These are phyloP conservation scores for Clarias batrachus DNA, from an alignment of 2,113 vertebrate genomes.

Conservation along the genomic window DNA sequence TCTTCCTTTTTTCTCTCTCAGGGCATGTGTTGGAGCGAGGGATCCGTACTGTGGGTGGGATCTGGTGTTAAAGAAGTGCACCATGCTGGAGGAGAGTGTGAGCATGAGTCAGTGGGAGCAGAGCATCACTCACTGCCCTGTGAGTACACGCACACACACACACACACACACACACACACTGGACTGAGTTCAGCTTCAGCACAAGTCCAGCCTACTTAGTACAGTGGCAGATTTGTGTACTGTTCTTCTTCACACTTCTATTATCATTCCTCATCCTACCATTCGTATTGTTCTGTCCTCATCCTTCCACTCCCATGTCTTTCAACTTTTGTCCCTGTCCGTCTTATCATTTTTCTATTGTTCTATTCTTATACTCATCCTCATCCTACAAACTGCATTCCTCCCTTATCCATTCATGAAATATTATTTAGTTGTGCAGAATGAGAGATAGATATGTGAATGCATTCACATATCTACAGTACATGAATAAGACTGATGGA, in stretches of 20 bases:
- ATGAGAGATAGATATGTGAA: not conserved
- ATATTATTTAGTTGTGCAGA: not conserved
- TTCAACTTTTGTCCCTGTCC: not conserved
- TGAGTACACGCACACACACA: slow-evolving; percentile 68
- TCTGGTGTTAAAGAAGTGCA: slow-evolving; percentile 87
- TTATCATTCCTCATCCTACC: not conserved
- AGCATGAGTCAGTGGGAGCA: slow-evolving; percentile 97
- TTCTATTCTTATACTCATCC: no score
- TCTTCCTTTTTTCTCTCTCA: slow-evolving; percentile 60
- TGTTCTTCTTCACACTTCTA: slow-evolving; percentile 13
- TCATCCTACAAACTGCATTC: not conserved
- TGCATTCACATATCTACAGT: not conserved
- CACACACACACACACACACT: slow-evolving; percentile 3
- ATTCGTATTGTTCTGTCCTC: not conserved
- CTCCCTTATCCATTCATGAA: not conserved
- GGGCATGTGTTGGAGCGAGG: slow-evolving; percentile 87
- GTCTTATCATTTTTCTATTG: no score
- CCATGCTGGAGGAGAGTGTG: slow-evolving; percentile 89
- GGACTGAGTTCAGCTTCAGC: not conserved
- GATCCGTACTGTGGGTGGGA: slow-evolving; percentile 99
- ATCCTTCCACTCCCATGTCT: not conserved
- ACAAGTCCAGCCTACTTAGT: slow-evolving; percentile 12
- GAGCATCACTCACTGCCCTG: slow-evolving; percentile 86
- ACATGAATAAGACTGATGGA: not conserved
- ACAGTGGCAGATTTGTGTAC: slow-evolving; percentile 25